Conservation (phyloP, 2,888 invertebrate species). For the Trachelus stipa region DNA sequence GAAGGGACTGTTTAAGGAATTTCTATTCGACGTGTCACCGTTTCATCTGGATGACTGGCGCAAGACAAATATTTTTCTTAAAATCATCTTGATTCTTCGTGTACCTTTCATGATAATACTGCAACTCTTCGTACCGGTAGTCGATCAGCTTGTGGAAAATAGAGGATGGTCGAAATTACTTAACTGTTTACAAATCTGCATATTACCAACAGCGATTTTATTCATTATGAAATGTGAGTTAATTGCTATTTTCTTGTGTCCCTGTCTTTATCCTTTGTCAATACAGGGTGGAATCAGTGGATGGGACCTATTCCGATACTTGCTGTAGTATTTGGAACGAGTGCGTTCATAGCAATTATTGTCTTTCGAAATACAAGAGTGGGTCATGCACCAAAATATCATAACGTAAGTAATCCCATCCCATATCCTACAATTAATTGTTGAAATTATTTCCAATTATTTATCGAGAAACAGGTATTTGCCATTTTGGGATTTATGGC, state of each 20-base stretch:
- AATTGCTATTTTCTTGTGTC: neutral
- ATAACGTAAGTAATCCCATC: slow-evolving; percentile 49
- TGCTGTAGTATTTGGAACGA: slow-evolving; percentile 37
- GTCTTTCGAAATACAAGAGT: slow-evolving; percentile 50
- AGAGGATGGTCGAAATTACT: slow-evolving; percentile 73
- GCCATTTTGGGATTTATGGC: slow-evolving; percentile 72
- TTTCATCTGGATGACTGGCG: slow-evolving; percentile 62
- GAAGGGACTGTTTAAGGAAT: slow-evolving; percentile 51
- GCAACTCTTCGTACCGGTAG: slow-evolving; percentile 70
- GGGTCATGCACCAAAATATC: slow-evolving; percentile 52
- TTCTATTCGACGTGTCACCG: slow-evolving; percentile 60
- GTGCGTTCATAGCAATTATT: slow-evolving; percentile 37
- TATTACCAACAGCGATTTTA: slow-evolving; percentile 66
- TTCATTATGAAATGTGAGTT: slow-evolving; percentile 43
- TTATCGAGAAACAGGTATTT: slow-evolving; percentile 53
- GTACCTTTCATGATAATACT: slow-evolving; percentile 69
- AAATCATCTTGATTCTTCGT: slow-evolving; percentile 65
- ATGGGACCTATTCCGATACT: slow-evolving; percentile 49
- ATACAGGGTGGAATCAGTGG: neutral
- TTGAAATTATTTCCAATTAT: neutral
- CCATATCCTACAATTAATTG: neutral
- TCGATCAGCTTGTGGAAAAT: slow-evolving; percentile 67
- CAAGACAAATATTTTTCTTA: slow-evolving; percentile 51
- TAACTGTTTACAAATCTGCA: slow-evolving; percentile 69
- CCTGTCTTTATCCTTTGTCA: neutral